Percentiles rank a stretch among this genome's conserved stretches.
Conservation (phyloP, 2,888 invertebrate species). For the Papilio protenor region DNA sequence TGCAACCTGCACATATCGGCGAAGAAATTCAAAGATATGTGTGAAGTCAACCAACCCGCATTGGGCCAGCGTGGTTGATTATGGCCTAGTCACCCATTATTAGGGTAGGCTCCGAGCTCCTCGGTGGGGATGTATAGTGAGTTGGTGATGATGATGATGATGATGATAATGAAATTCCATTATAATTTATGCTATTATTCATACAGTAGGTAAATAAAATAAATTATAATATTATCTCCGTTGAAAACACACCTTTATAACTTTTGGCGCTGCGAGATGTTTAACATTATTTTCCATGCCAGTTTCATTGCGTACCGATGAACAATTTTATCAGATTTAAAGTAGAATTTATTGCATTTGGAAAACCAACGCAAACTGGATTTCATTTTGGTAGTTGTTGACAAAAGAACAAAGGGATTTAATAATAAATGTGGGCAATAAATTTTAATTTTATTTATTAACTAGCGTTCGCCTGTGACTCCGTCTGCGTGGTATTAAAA, state of each 20-base stretch:
- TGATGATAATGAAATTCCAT: too few relatives aligned
- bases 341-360: slow-evolving; percentile 48
- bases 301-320: slow-evolving; percentile 58
- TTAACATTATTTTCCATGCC: slow-evolving; percentile 23
- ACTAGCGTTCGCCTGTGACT: too few relatives aligned
- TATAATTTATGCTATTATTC: too few relatives aligned
- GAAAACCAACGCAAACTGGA: slow-evolving; percentile 40
- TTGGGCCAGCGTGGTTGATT: too few relatives aligned
- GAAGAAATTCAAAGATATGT: too few relatives aligned
- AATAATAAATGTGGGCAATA: background rate
- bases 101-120: too few relatives aligned
- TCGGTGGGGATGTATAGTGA: too few relatives aligned
- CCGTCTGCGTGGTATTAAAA: too few relatives aligned
- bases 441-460: background rate
- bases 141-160: too few relatives aligned
- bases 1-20: too few relatives aligned
- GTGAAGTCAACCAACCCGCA: too few relatives aligned
- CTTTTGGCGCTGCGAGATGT: slow-evolving; percentile 1
- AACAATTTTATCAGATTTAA: slow-evolving; percentile 56
- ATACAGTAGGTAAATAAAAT: background rate
- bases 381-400: slow-evolving; percentile 25
- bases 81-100: too few relatives aligned
- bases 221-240: background rate
- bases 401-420: slow-evolving; percentile 1
- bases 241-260: background rate